Percentiles rank a stretch among this genome's conserved stretches.
Conservation (phyloP, 2,888 invertebrate genomes). For the Hanleya hanleyi region DNA sequence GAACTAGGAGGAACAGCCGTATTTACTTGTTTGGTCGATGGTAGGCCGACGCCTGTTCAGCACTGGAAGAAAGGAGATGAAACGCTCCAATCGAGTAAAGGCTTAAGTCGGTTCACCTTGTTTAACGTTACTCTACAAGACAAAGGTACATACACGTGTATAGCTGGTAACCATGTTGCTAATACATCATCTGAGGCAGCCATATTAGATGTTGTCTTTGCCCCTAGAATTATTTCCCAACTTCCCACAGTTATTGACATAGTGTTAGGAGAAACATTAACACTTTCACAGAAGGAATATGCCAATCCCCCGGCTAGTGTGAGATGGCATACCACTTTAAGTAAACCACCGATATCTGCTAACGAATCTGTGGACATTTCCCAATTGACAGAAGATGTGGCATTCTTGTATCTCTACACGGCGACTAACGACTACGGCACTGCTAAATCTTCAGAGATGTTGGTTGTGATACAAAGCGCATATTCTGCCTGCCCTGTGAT, state of each 20-base stretch:
- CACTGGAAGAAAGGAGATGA: not conserved
- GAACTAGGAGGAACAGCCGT: not conserved
- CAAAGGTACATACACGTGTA: not conserved
- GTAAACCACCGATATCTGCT: not conserved
- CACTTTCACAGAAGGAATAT: not conserved
- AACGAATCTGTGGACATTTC: too few relatives aligned
- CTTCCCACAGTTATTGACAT: not conserved
- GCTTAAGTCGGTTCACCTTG: not conserved
- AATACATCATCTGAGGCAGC: not conserved
- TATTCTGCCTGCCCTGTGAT: too few relatives aligned
- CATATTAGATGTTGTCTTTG: not conserved
- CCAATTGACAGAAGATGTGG: too few relatives aligned
- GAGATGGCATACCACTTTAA: not conserved
- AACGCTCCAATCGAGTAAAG: not conserved
- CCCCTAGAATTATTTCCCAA: not conserved
- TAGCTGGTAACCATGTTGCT: not conserved
- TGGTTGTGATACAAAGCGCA: too few relatives aligned
- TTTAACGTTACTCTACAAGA: not conserved
- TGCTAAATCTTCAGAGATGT: too few relatives aligned
- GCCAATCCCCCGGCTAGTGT: not conserved
- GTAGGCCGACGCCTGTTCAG: not conserved
- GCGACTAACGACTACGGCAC: too few relatives aligned
- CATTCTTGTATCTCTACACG: too few relatives aligned
- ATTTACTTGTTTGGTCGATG: not conserved
- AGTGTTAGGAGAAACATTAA: not conserved